A percentile compares a stretch with the other conserved stretches of the same genome.
Conservation (phyloP, 2,797 vertebrate species). For the Jordanella pulchra region DNA sequence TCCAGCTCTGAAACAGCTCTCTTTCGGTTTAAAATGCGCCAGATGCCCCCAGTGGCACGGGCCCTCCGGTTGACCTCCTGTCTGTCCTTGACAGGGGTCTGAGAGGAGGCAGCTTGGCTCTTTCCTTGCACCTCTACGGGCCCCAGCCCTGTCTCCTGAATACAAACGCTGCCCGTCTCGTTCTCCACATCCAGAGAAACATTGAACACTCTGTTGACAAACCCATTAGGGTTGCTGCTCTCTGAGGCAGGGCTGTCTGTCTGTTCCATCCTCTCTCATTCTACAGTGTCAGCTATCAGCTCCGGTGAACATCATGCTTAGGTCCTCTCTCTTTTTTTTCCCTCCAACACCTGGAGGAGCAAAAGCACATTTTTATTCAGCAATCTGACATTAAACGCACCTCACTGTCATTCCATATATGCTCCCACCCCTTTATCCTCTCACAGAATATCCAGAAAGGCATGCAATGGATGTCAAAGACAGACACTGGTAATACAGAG, state of each 20-base stretch:
- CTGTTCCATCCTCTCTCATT: conserved; percentile 82
- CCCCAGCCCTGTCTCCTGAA: conserved; percentile 69
- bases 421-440: conserved; percentile 6
- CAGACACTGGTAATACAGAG: neutral
- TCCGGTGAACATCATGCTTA: conserved; percentile 62
- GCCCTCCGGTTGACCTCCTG: conserved; percentile 74
- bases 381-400: conserved; percentile 32
- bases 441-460: neutral
- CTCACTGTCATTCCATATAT: conserved; percentile 19
- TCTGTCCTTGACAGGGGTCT: conserved; percentile 71
- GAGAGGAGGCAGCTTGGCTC: conserved; percentile 54
- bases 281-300: conserved; percentile 78
- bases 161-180: conserved; percentile 72
- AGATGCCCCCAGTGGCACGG: conserved; percentile 82
- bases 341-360: conserved; percentile 62
- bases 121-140: conserved; percentile 66
- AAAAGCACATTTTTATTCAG: conserved; percentile 49
- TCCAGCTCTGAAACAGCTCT: conserved; percentile 78
- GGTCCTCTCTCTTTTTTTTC: conserved; percentile 25
- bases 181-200: conserved; percentile 79
- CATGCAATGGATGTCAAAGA: conserved; percentile 1
- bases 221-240: conserved; percentile 83
- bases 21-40: conserved; percentile 87
- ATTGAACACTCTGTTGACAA: conserved; percentile 84
- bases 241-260: conserved; percentile 67